phyloP scores from a whole-genome alignment of 1,140 invertebrate genomes.

The Maniola jurtina region DNA sequence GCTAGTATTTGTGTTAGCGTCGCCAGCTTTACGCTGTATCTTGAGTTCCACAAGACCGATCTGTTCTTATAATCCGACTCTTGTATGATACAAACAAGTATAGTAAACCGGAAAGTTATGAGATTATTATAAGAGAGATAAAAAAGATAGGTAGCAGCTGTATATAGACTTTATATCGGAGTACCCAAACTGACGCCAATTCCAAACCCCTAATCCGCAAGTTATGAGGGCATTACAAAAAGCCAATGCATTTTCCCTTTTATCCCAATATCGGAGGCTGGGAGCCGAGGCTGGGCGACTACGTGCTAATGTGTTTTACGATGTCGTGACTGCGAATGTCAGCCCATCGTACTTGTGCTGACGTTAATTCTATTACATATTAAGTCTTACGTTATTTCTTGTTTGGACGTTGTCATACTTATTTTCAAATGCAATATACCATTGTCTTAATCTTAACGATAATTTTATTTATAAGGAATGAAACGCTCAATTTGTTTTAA shows the following conservation, averaged over 20 bases:
- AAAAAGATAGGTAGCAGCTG: not conserved
- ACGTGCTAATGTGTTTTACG: constrained; percentile 75
- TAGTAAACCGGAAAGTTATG: no score
- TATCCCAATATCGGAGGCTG: constrained; percentile 55
- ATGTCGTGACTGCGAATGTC: constrained; percentile 38
- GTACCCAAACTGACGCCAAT: constrained; percentile 4
- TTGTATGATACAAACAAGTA: no score
- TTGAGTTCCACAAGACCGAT: no score
- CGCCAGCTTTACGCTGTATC: no score
- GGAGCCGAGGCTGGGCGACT: constrained; percentile 40
- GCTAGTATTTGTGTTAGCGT: no score
- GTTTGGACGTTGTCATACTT: no score
- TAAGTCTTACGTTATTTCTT: not conserved
- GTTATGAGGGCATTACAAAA: constrained; percentile 73
- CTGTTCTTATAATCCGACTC: no score
- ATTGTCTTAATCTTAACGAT: no score
- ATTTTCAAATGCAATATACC: no score
- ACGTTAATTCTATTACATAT: constrained; percentile 17
- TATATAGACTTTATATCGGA: not conserved
- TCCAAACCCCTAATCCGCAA: constrained; percentile 45
- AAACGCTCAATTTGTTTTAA: no score
- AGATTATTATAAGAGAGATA: no score
- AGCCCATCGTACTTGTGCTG: constrained; percentile 28
- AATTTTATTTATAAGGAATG: no score
- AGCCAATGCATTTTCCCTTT: constrained; percentile 72